Conservation (phyloP, 2,888 invertebrate genomes). For the Eudemis profundana region DNA sequence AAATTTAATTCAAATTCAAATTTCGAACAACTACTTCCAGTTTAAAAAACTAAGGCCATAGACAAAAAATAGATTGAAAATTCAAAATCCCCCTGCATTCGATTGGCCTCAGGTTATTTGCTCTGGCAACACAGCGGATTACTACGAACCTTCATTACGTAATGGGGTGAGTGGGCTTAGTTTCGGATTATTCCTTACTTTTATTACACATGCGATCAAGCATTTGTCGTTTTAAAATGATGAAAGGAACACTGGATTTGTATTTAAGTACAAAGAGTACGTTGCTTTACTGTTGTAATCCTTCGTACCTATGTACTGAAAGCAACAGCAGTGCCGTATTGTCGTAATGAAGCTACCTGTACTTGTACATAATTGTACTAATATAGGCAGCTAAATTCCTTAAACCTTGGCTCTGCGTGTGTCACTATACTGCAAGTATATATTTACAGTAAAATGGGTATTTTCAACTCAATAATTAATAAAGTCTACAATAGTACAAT, state of each 20-base stretch:
- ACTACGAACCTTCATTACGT: slow-evolving; percentile 75
- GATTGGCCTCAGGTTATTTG: slow-evolving; percentile 70
- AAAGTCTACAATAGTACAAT: too few relatives aligned
- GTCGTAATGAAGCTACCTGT: too few relatives aligned
- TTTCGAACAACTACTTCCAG: slow-evolving; percentile 14
- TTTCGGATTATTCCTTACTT: slow-evolving; percentile 49
- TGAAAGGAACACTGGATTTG: slow-evolving; percentile 3
- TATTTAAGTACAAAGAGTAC: background rate
- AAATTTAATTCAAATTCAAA: slow-evolving; percentile 8
- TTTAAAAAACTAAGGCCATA: slow-evolving; percentile 45
- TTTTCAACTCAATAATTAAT: too few relatives aligned
- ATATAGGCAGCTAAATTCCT: too few relatives aligned
- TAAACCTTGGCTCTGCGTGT: too few relatives aligned
- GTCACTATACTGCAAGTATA: too few relatives aligned
- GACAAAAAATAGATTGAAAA: slow-evolving; percentile 60
- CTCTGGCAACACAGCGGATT: slow-evolving; percentile 65
- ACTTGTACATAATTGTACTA: too few relatives aligned
- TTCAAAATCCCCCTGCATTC: slow-evolving; percentile 65
- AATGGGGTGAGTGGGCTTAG: slow-evolving; percentile 57
- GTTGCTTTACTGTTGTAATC: too few relatives aligned
- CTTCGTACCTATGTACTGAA: too few relatives aligned
- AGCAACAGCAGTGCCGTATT: too few relatives aligned
- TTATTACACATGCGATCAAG: slow-evolving; percentile 31
- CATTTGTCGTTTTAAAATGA: slow-evolving; percentile 14
- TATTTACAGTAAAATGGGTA: too few relatives aligned